Conservation (phyloP, 2,113 vertebrate species). For the Zosterops hypoxanthus region DNA sequence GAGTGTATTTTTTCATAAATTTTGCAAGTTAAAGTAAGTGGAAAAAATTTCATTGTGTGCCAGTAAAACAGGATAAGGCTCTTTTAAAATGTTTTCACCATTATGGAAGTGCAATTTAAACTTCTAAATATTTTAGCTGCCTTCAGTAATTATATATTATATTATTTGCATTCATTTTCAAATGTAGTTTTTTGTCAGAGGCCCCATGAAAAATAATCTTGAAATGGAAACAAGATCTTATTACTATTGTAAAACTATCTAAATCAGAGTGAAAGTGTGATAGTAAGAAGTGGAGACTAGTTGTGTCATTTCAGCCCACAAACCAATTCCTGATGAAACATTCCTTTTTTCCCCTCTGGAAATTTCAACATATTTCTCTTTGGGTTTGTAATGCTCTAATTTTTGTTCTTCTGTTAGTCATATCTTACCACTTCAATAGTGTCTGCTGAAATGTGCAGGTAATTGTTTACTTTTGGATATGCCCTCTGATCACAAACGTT, state of each 20-base stretch:
- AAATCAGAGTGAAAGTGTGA: neutral
- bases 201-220: neutral
- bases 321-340: neutral
- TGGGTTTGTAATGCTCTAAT: neutral
- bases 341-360: neutral
- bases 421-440: neutral
- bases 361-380: neutral
- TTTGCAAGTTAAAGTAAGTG: neutral
- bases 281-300: neutral
- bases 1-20: conserved; percentile 6
- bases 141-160: neutral
- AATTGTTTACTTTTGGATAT: neutral
- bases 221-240: neutral
- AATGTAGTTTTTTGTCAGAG: neutral
- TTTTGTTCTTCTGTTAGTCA: neutral
- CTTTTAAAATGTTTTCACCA: neutral
- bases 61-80: neutral
- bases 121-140: neutral
- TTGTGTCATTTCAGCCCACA: neutral
- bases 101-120: neutral
- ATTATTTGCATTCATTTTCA: neutral
- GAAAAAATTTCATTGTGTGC: neutral
- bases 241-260: neutral
- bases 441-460: neutral
- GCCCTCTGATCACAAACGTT: neutral